Base-by-base conservation (phyloP, 2,888 invertebrate species). In the Sycophila texana region DNA sequence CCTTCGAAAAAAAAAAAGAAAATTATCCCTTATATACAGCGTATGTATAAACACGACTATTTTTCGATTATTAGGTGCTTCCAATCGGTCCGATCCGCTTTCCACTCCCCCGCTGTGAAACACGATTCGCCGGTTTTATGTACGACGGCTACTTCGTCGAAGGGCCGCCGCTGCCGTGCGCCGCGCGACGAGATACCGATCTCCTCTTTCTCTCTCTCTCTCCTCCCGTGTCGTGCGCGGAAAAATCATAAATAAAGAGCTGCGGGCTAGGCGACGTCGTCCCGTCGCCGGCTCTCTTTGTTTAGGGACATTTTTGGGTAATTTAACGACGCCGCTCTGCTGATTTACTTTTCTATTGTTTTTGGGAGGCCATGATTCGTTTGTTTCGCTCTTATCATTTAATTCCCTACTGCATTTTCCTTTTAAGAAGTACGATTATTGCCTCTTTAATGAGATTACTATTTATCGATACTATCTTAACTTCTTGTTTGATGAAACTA, bases 41-140 rank as follows among this genome's bases (percentile, higher is more conserved):
- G 57, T 26, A 39, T 22, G 12, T 60, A 68, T 10, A 10, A 39
- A 10, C 39, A 39, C 10, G 39, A 10, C 39, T 67, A 78, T 78
- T 67, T 61, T 68, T 73, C 61, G 73, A 78, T 78, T 78, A 78
- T 77, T 76, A 63, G 70, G 26, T 22, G 30, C 49, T 30, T 61
- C 61, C 39, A 39, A 16, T 63, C 51, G 66, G 60, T 2, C 67
- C 77, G 77, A 78, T 78, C 73, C 73, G 73, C 73, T 73, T 73
- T 73, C 73, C 77, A 51, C 72, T 73, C 77, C 53, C 77, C 77
- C 51, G 77, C 73, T 78, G 77, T 47, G 77, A 78, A 76, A 78
- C 77, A 78, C 66, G 73, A 78, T 51, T 66, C 66, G 47, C 51
- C 5, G 60, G 26, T 53, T 22, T 20, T 26, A 26, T 53, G n/a